Base-by-base conservation (phyloP, 2,797 vertebrate genomes). In the Lithobates sylvaticus region DNA sequence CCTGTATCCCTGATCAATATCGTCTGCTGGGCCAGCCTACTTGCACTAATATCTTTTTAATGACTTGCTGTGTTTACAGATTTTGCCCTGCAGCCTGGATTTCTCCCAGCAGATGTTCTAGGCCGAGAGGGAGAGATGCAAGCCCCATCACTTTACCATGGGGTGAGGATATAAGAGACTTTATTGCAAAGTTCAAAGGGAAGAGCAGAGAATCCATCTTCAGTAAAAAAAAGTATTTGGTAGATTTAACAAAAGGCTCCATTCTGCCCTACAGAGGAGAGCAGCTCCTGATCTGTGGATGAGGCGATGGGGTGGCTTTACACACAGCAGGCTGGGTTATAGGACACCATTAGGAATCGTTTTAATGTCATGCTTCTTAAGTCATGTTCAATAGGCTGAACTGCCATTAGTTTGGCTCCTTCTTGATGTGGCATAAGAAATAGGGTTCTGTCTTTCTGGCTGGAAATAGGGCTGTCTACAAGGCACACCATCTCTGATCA, bases 11-110 rank as follows among this genome's bases (percentile, higher is more conserved):
- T 84, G 88, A 89, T 89, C 90, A 81, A 88, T 92, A 89, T 86
- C 6, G 91, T 90, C 91, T 89, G 87, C 89, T 70, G 91, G 93
- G 89, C 91, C 89, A 89, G 90, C 90, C 89, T 91, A 89, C 89
- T 88, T 89, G 89, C 39, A 81, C 93, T 95, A 95, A 95, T 93
- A 94, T 94, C 93, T 93, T 94, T 94, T 94, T 94, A 95, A 95
- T 95, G 93, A 94, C 93, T 92, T 93, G 36, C 89, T 89, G 89
- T 90, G 90, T 89, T 92, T 90, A 91, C 87, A 89, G 91, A 81
- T 88, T 89, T 90, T 94, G 94, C 93, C 94, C 94, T 92, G 91
- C 89, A 93, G 94, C 92, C 90, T 90, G 91, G 93, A 92, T 93
- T 93, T 92, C 88, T 91, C 90, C 91, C 90, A 89, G 93, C 94